Conservation (phyloP, 1,140 invertebrate species). For the Drosophila tani region DNA sequence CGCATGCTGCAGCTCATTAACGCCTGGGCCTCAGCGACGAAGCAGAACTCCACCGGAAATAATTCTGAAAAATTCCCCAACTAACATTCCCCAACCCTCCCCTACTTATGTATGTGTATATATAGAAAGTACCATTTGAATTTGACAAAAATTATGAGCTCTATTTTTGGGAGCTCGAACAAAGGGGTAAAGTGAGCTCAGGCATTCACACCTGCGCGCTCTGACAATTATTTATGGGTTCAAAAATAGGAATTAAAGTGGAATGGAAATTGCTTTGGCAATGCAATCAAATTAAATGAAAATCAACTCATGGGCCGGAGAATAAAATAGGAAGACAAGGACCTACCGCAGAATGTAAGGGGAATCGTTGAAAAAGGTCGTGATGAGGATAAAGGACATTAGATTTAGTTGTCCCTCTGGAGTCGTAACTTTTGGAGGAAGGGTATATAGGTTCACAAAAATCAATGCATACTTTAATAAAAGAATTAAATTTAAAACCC, state of each 20-base stretch:
- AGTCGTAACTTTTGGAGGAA: neutral
- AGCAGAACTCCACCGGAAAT: conserved; percentile 71
- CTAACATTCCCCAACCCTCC: neutral
- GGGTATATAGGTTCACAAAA: neutral
- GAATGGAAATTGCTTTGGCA: conserved; percentile 67
- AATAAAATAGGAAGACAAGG: conserved; percentile 12
- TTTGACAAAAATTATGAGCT: conserved; percentile 64
- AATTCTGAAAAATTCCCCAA: conserved; percentile 45
- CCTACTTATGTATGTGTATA: neutral
- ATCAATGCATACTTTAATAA: neutral
- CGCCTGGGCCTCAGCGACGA: conserved; percentile 66
- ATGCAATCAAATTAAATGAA: conserved; percentile 74
- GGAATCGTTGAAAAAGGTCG: conserved; percentile 49
- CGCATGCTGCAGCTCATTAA: conserved; percentile 80
- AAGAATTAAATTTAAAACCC: neutral
- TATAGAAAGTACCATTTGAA: conserved; percentile 29
- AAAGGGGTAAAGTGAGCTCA: conserved; percentile 17
- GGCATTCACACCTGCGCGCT: conserved; percentile 66
- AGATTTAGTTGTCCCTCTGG: conserved; percentile 71
- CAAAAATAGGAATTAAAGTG: conserved; percentile 49
- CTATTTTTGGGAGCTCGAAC: conserved; percentile 44
- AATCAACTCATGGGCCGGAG: conserved; percentile 54
- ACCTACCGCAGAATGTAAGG: conserved; percentile 28
- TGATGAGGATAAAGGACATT: conserved; percentile 70
- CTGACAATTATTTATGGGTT: conserved; percentile 46